Evolutionary conservation across 2,797 vertebrate species (phyloP).

Genomic region (Okamejei kenojei): DNA sequence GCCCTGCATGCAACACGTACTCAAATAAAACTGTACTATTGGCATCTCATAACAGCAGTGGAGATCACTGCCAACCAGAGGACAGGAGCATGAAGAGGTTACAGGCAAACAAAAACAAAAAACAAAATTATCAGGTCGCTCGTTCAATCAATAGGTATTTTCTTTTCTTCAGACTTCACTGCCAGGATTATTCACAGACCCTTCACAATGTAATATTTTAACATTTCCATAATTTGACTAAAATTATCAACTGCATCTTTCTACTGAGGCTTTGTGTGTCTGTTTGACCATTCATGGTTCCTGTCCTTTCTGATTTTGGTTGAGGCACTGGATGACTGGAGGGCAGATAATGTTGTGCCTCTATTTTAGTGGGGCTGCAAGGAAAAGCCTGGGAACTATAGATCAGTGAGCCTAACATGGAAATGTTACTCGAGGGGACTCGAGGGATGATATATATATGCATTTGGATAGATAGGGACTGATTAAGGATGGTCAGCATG

Average conservation of each 20-base stretch:
- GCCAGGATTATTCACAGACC: not conserved
- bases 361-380: too few relatives aligned
- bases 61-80: not conserved
- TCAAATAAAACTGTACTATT: too few relatives aligned
- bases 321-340: too few relatives aligned
- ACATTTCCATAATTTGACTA: not conserved
- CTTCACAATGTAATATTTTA: not conserved
- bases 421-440: too few relatives aligned
- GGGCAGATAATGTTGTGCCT: too few relatives aligned
- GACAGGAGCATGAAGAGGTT: not conserved
- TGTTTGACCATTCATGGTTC: not conserved
- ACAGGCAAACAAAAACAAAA: not conserved
- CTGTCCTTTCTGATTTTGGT: not conserved
- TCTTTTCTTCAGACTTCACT: not conserved
- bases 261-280: not conserved
- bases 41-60: not conserved
- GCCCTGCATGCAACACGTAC: too few relatives aligned
- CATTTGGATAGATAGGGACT: too few relatives aligned
- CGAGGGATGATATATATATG: too few relatives aligned
- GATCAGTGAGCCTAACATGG: too few relatives aligned
- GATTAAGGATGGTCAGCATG: too few relatives aligned
- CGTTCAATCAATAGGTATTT: not conserved
- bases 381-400: too few relatives aligned
- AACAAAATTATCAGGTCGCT: not conserved
- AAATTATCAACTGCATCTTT: not conserved